Base-by-base conservation (phyloP, 2,113 vertebrate species). In the Nesogale talazaci region DNA sequence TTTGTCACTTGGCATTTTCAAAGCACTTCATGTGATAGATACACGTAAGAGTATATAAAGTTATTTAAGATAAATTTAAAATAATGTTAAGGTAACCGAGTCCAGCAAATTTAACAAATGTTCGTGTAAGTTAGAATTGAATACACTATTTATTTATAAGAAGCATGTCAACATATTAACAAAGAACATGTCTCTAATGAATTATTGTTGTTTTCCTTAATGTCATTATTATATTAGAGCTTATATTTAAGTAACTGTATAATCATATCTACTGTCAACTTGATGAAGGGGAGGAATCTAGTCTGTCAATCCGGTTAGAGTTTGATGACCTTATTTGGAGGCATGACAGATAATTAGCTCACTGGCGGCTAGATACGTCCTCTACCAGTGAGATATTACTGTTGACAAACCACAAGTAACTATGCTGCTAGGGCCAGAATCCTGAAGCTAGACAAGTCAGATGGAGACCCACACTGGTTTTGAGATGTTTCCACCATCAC, bases 1-100 rank as follows among this genome's bases (percentile, higher is more conserved):
- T 82, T 80, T 76, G 59, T 83, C 14, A 7, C 80, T 88, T 88
- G 78, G 15, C 9, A 79, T 79, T 97, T 88, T 95, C 77, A 90
- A 83, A 80, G 56, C 3, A 70, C 70, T 87, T 93, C 87, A 85
- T 82, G 77, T 67, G 40, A 72, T 65, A 83, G n/a, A 88, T 57
- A 12, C 1, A 20, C 59, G 70, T 59, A 79, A 42, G 69, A 88
- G 77, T 20, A 89, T 75, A 89, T n/a, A 34, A 92, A 70, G n/a
- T 20, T 57, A 84, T 82, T 87, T 92, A 81, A 29, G 9, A 22
- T 46, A 85, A 95, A 72, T 80, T 52, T 52, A 52, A 52, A 52
- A 52, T 42, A 93, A 79, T 57, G 29, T 67, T 12, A 52, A 52
- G 46, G 46, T 7, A 52, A 52, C 31, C 19, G 7, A 75, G 59